These are phyloP conservation scores for Mactra quadrangularis DNA, from an alignment of 1,140 invertebrate genomes.

Conservation along the genomic window DNA sequence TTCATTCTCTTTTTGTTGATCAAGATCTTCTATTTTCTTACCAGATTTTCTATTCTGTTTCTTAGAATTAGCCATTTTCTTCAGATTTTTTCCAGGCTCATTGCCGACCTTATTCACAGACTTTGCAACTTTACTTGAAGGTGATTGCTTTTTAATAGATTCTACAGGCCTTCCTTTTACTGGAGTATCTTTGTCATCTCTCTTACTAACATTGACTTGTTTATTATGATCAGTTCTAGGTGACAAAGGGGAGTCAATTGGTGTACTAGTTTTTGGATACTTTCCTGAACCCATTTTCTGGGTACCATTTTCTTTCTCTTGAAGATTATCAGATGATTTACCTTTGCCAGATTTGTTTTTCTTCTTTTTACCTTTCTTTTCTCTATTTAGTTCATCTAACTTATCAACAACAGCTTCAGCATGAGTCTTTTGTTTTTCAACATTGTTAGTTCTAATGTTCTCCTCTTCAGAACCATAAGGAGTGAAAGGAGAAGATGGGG, in stretches of 20 bases:
- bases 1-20: too few species aligned
- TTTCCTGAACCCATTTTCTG: background rate
- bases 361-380: slow-evolving; percentile 4
- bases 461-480: slow-evolving; percentile 19
- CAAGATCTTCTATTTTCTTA: too few species aligned
- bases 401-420: background rate
- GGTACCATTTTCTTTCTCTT: background rate
- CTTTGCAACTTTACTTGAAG: background rate
- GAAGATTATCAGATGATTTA: too few species aligned
- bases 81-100: background rate
- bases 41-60: background rate
- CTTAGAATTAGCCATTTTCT: background rate
- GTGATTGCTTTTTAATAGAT: background rate
- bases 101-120: background rate
- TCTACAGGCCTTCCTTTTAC: background rate
- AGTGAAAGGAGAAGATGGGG: slow-evolving; percentile 12
- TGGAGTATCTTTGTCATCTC: background rate
- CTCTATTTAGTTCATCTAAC: background rate
- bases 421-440: background rate
- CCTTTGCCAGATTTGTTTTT: too few species aligned
- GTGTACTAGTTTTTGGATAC: slow-evolving; percentile 55
- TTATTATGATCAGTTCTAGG: slow-evolving; percentile 3
- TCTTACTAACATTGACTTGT: background rate
- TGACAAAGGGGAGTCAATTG: slow-evolving; percentile 48
- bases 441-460: background rate